phyloP scores from a whole-genome alignment of 1,140 invertebrate species.

The Achroia grisella region DNA sequence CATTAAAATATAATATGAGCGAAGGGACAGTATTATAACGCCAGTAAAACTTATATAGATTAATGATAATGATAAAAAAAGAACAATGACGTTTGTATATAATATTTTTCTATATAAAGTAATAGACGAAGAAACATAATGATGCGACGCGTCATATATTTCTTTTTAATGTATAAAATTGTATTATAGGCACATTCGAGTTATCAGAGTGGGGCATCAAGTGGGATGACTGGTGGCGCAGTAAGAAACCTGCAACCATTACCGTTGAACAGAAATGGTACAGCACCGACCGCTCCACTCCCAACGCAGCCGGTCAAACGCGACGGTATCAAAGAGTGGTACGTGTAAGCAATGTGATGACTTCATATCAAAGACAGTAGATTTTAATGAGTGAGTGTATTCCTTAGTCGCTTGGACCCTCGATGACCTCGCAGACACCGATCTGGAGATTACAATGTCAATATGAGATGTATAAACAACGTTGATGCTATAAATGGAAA shows the following conservation, averaged over 20 bases:
- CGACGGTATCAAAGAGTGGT: constrained; percentile 66
- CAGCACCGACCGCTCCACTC: constrained; percentile 17
- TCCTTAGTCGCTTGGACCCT: constrained; percentile 12
- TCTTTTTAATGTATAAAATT: too few relatives aligned
- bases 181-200: constrained; percentile 49
- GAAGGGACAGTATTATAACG: too few relatives aligned
- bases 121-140: too few relatives aligned
- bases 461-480: too few relatives aligned
- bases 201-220: constrained; percentile 44
- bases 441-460: background rate
- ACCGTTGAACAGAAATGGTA: constrained; percentile 26
- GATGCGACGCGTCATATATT: too few relatives aligned
- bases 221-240: constrained; percentile 25
- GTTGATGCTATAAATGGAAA: constrained; percentile 9
- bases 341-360: constrained; percentile 35
- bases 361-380: constrained; percentile 10
- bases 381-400: constrained; percentile 10
- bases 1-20: too few relatives aligned
- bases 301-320: constrained; percentile 48
- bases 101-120: too few relatives aligned
- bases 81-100: too few relatives aligned
- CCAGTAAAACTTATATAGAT: too few relatives aligned
- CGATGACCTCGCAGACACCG: constrained; percentile 7
- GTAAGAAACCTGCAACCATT: constrained; percentile 42
- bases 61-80: too few relatives aligned